Conservation (phyloP, 2,113 vertebrate species). For the Copsychus sechellarum region DNA sequence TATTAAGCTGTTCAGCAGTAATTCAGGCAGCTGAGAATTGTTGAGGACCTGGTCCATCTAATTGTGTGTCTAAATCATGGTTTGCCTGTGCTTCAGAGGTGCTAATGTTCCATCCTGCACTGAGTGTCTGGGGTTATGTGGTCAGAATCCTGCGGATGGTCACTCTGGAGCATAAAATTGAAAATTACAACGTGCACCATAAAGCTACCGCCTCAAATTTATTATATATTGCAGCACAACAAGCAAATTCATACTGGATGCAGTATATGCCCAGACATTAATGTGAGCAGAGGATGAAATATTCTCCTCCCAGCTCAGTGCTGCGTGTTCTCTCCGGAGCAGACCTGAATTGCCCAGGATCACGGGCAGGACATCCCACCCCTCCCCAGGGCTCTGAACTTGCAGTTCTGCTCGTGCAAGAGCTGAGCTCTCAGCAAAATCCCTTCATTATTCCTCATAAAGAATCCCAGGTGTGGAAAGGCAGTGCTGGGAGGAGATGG, state of each 20-base stretch:
- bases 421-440: constrained; percentile 40
- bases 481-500: not conserved
- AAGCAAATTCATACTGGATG: constrained; percentile 60
- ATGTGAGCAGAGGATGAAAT: constrained; percentile 45
- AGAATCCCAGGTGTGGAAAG: constrained; percentile 22
- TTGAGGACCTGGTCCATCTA: constrained; percentile 24
- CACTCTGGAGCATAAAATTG: constrained; percentile 54
- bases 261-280: constrained; percentile 48
- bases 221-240: constrained; percentile 56
- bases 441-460: constrained; percentile 45
- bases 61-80: constrained; percentile 50
- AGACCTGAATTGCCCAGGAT: not conserved
- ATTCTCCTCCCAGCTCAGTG: constrained; percentile 1
- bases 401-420: not conserved
- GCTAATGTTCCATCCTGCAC: not conserved
- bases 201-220: constrained; percentile 57
- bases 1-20: constrained; percentile 25
- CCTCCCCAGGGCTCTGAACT: not conserved
- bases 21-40: constrained; percentile 37
- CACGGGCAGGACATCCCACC: not conserved
- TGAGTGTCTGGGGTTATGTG: not conserved
- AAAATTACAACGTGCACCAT: constrained; percentile 49
- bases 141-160: constrained; percentile 42
- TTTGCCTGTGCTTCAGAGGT: constrained; percentile 13
- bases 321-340: not conserved